A percentile compares a stretch with the other conserved stretches of the same genome.
Evolutionary conservation across 30 jellyfish, hydroid and myxozoan genomes (phyloP).

Genomic region (Hydractinia echinata): DNA sequence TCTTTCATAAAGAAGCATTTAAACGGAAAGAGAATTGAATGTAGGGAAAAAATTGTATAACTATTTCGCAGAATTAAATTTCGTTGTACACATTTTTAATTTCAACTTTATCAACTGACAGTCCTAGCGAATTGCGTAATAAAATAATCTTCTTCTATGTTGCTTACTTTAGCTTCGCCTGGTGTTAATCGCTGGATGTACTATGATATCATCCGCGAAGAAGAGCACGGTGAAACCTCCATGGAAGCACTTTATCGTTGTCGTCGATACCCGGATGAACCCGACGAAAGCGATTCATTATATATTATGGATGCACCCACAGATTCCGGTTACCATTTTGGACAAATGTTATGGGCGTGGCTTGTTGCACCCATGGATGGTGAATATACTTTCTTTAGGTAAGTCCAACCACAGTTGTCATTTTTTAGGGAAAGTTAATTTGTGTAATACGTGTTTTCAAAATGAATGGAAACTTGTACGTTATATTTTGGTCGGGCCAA

Average conservation of each 20-base stretch:
- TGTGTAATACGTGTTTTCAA: too few species aligned
- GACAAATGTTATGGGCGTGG: slow-evolving; percentile 99
- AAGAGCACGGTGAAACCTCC: slow-evolving; percentile 69
- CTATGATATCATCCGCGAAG: slow-evolving; percentile 53
- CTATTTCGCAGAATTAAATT: too few species aligned
- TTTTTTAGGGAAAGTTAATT: too few species aligned
- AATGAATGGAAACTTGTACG: too few species aligned
- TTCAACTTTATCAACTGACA: too few species aligned
- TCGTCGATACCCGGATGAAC: slow-evolving; percentile 81
- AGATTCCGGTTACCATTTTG: slow-evolving; percentile 62
- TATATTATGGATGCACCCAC: slow-evolving; percentile 85
- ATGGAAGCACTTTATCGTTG: slow-evolving; percentile 79
- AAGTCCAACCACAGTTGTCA: neutral
- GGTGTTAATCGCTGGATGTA: slow-evolving; percentile 82
- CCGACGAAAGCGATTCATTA: slow-evolving; percentile 34
- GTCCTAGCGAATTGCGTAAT: too few species aligned
- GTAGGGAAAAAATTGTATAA: too few species aligned
- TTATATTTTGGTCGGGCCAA: too few species aligned
- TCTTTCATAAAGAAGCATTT: too few species aligned
- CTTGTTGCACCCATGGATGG: slow-evolving; percentile 94
- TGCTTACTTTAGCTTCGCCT: slow-evolving; percentile 48
- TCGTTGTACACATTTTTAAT: too few species aligned
- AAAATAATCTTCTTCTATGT: too few species aligned
- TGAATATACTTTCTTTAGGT: slow-evolving; percentile 76
- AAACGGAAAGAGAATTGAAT: too few species aligned